A percentile compares a stretch with the other conserved stretches of the same genome.
These are phyloP conservation scores for Crocidura indochinensis DNA, from an alignment of 2,797 vertebrate species.

Conservation along the genomic window DNA sequence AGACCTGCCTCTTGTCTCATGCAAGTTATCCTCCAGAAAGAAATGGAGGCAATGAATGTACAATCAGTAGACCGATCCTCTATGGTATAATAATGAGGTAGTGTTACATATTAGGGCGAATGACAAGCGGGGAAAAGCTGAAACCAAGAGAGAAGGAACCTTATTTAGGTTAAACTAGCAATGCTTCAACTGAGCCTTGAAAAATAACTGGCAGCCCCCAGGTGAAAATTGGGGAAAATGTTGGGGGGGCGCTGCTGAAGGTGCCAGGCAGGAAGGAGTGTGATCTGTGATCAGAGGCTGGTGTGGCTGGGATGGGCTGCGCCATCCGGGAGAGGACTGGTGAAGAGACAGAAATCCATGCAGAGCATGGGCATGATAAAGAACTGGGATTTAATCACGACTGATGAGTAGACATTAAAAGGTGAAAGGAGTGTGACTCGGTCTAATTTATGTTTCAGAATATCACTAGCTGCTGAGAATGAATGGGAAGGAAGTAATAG, in stretches of 20 bases:
- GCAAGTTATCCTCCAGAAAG: conserved; percentile 47
- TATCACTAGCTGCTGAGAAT: conserved; percentile 64
- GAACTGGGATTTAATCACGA: conserved; percentile 64
- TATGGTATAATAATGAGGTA: conserved; percentile 2
- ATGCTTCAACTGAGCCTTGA: conserved; percentile 20
- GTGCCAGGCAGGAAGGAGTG: background rate
- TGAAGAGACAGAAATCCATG: background rate
- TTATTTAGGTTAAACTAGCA: conserved; percentile 43
- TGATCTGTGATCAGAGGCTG: background rate
- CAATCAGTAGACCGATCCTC: background rate
- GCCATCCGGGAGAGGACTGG: background rate
- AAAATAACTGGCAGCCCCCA: background rate
- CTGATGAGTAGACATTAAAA: conserved; percentile 68
- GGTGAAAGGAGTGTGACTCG: conserved; percentile 65
- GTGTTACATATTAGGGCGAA: background rate
- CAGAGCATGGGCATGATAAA: conserved; percentile 5
- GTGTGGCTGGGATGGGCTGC: background rate
- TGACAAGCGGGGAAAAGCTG: conserved; percentile 19
- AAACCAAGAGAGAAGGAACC: conserved; percentile 21
- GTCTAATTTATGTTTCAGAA: conserved; percentile 72
- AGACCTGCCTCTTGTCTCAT: conserved; percentile 32
- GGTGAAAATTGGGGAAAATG: background rate
- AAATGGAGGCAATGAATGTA: conserved; percentile 53
- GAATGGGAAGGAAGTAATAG: conserved; percentile 23
- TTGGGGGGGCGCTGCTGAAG: background rate